Evolutionary conservation across 2,113 vertebrate species (phyloP).

Genomic region (Tenrec ecaudatus): DNA sequence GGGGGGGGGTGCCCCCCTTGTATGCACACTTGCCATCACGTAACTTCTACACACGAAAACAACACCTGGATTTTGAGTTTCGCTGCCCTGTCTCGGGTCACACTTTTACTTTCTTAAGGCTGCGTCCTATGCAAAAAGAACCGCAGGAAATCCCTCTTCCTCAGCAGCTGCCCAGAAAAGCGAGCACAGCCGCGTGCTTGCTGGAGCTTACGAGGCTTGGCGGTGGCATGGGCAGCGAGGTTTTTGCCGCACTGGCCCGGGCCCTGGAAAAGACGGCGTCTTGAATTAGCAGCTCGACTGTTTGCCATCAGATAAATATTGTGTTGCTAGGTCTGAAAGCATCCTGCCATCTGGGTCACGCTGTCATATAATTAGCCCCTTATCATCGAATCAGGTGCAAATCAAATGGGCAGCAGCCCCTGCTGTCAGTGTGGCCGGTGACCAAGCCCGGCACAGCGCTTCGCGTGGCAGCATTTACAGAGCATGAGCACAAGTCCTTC

Average conservation of each 20-base stretch:
- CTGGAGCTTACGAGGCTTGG: neutral
- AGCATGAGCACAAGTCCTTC: neutral
- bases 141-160: neutral
- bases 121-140: neutral
- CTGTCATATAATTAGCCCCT: constrained; percentile 75
- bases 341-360: constrained; percentile 63
- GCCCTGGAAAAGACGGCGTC: constrained; percentile 77
- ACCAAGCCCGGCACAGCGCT: neutral
- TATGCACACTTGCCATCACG: neutral
- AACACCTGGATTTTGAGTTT: neutral
- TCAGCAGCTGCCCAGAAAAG: neutral
- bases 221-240: neutral
- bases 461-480: neutral
- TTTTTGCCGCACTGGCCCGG: constrained; percentile 59
- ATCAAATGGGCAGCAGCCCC: constrained; percentile 47
- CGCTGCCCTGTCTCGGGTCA: neutral
- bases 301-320: constrained; percentile 73
- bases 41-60: neutral
- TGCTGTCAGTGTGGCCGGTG: constrained; percentile 49
- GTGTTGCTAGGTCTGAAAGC: constrained; percentile 72
- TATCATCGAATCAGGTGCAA: constrained; percentile 69
- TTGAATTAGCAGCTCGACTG: constrained; percentile 77
- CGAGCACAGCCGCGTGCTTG: neutral
- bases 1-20: no score
- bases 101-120: neutral